phyloP scores from a whole-genome alignment of 2,888 invertebrate genomes.

The Spodoptera picta region DNA sequence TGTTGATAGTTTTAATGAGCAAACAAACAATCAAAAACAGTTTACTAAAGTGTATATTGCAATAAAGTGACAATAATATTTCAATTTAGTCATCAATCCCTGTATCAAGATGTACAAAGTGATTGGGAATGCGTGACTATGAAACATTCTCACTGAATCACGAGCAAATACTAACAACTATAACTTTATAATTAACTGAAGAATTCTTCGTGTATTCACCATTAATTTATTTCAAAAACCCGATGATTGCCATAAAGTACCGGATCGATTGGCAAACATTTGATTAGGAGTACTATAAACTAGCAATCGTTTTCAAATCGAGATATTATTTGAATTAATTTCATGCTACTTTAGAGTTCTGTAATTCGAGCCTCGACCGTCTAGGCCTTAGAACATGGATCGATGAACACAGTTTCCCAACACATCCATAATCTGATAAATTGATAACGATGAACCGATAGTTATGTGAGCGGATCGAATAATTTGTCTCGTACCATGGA shows the following conservation, averaged over 20 bases:
- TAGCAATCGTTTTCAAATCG: slow-evolving; percentile 37
- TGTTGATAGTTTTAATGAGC: background rate
- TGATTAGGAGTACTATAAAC: slow-evolving; percentile 39
- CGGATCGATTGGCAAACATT: slow-evolving; percentile 28
- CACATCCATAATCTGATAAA: slow-evolving; percentile 58
- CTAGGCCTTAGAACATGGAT: slow-evolving; percentile 30
- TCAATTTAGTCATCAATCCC: background rate
- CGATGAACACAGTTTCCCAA: slow-evolving; percentile 54
- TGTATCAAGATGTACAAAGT: slow-evolving; percentile 5
- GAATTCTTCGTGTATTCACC: slow-evolving; percentile 19
- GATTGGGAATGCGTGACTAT: slow-evolving; percentile 34
- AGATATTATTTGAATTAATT: slow-evolving; percentile 48
- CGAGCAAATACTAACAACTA: slow-evolving; percentile 16
- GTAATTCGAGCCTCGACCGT: slow-evolving; percentile 17
- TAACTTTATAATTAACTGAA: slow-evolving; percentile 27
- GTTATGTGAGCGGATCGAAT: slow-evolving; percentile 69
- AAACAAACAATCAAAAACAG: background rate
- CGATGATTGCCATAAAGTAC: slow-evolving; percentile 26
- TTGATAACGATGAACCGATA: slow-evolving; percentile 57
- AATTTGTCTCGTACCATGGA: slow-evolving; percentile 57
- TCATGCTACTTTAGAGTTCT: slow-evolving; percentile 48
- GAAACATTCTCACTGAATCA: slow-evolving; percentile 18
- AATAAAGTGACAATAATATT: slow-evolving; percentile 1
- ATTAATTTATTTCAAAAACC: slow-evolving; percentile 7
- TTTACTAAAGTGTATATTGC: too few relatives aligned